Base-by-base conservation (phyloP, 1,140 invertebrate species). In the Babylonia areolata region DNA sequence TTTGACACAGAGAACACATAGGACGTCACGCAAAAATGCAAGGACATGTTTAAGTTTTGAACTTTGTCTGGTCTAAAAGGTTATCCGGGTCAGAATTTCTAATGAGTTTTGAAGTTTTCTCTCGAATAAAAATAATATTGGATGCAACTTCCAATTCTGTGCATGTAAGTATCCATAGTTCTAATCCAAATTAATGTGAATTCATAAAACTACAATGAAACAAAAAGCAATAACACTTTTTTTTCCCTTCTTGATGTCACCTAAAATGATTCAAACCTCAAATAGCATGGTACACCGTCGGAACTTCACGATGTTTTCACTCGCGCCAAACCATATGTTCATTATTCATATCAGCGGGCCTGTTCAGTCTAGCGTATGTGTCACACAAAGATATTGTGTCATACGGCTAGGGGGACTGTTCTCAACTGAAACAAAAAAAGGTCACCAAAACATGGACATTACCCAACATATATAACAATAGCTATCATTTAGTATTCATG, bases 321-420 rank as follows among this genome's bases (percentile, higher is more conserved):
- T 84, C 40, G 82, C n/a, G 69, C 82, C 82, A 69, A 84, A 84
- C 82, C 82, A 84, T 84, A 84, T 75, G 82, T 84, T 84, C 82
- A 84, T 84, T 84, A 84, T 84, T 84, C 82, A 84, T 84, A 84
- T 84, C 82, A 84, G 82, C 82, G 82, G 82, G 82, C 82, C 82
- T 69, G 39, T 69, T 84, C 82, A 46, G 64, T 84, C 69, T 84
- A 84, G 82, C 69, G 69, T 84, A 73, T 84, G 82, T 84, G 39
- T 73, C 69, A 46, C 82, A 84, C 82, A 84, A 84, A 84, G n/a
- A 84, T 51, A 81, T 23, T 84, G 82, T 46, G 82, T 69, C 82
- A 84, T 84, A 84, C 82, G 40, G 81, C 51, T 82, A 69, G 51
- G 54, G 81, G 78, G 28, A 80, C 78, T 71, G 82, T 84, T 73